Evolutionary conservation across 2,888 invertebrate genomes (phyloP).

Genomic region (Nemapogon koenigi): DNA sequence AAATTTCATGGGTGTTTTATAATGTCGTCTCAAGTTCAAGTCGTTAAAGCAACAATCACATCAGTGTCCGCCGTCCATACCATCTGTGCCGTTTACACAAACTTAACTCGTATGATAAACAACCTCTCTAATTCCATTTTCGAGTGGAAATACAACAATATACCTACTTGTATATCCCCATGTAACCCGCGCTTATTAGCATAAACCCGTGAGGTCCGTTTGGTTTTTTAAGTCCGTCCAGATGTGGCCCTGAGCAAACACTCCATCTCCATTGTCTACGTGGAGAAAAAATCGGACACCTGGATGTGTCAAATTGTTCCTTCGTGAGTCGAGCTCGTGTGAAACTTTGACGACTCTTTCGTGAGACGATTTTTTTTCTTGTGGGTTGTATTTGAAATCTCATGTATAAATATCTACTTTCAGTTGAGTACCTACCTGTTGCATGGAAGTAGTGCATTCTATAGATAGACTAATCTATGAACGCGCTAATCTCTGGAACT

Average conservation of each 20-base stretch:
- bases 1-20: constrained; percentile 55
- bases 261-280: constrained; percentile 40
- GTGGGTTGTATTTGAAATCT: too few relatives aligned
- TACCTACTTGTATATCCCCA: neutral
- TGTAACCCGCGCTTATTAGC: constrained; percentile 45
- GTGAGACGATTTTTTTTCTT: too few relatives aligned
- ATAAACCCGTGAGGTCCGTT: constrained; percentile 55
- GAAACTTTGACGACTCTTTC: too few relatives aligned
- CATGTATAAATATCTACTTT: neutral
- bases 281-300: constrained; percentile 56
- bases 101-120: constrained; percentile 37
- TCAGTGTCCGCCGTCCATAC: constrained; percentile 32
- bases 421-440: too few relatives aligned
- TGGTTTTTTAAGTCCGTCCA: constrained; percentile 52
- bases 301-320: constrained; percentile 65
- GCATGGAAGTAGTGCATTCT: too few relatives aligned
- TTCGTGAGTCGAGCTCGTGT: constrained; percentile 46
- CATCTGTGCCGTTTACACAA: constrained; percentile 40
- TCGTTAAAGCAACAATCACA: constrained; percentile 29
- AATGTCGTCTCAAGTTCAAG: constrained; percentile 41
- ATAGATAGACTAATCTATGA: too few relatives aligned
- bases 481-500: too few relatives aligned
- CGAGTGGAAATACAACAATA: constrained; percentile 26
- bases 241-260: constrained; percentile 57
- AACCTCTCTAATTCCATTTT: constrained; percentile 25